phyloP scores from a whole-genome alignment of 2,888 invertebrate species.

The Epicampocera succincta region DNA sequence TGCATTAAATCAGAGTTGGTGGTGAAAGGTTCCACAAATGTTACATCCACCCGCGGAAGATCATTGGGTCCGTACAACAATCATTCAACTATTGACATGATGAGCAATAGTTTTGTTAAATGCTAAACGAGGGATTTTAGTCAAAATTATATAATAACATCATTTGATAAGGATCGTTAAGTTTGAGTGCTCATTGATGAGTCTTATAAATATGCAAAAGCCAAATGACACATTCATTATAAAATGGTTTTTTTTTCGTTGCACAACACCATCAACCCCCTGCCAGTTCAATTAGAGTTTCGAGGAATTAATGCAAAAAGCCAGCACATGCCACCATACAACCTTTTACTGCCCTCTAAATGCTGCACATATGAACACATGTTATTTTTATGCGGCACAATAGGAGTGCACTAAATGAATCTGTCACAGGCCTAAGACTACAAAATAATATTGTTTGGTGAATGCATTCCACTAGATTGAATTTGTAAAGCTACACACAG shows the following conservation, averaged over 20 bases:
- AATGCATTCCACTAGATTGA: slow-evolving; percentile 52
- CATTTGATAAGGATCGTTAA: slow-evolving; percentile 64
- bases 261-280: slow-evolving; percentile 33
- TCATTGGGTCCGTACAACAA: neutral
- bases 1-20: slow-evolving; percentile 7
- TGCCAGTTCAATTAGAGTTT: neutral
- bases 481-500: slow-evolving; percentile 8
- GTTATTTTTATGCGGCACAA: slow-evolving; percentile 33
- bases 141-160: slow-evolving; percentile 23
- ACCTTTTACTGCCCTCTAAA: slow-evolving; percentile 10
- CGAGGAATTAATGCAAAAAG: slow-evolving; percentile 55
- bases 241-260: slow-evolving; percentile 19
- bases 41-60: too few relatives aligned
- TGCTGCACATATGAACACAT: slow-evolving; percentile 59
- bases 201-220: slow-evolving; percentile 55
- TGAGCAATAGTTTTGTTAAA: slow-evolving; percentile 42
- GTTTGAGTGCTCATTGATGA: slow-evolving; percentile 7
- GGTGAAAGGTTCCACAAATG: neutral
- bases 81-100: slow-evolving; percentile 24
- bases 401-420: slow-evolving; percentile 9
- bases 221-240: slow-evolving; percentile 59
- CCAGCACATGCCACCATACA: slow-evolving; percentile 43
- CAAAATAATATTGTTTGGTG: neutral
- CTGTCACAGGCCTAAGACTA: neutral
- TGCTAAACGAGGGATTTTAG: neutral